These are phyloP conservation scores for Dicycla oo DNA, from an alignment of 2,888 invertebrate genomes.

Conservation along the genomic window DNA sequence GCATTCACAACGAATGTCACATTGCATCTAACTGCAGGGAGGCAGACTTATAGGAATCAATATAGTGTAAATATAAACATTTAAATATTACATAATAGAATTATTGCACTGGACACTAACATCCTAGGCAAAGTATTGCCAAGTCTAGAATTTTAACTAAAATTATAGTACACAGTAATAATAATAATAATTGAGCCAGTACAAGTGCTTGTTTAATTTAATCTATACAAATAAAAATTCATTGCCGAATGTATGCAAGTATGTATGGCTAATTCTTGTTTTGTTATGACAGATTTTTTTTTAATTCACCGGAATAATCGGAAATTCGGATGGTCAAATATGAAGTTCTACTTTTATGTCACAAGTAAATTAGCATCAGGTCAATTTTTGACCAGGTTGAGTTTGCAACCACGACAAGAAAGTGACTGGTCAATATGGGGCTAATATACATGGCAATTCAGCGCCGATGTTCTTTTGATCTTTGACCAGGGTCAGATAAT, in stretches of 20 bases:
- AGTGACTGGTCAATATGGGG: not conserved
- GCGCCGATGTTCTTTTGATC: too few relatives aligned
- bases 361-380: not conserved
- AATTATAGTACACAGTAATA: conserved; percentile 31
- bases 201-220: conserved; percentile 40
- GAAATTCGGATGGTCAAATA: too few relatives aligned
- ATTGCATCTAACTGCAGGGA: conserved; percentile 24
- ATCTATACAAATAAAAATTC: too few relatives aligned
- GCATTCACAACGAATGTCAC: conserved; percentile 21
- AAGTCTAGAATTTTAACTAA: conserved; percentile 39
- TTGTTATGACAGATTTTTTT: too few relatives aligned
- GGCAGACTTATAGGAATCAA: conserved; percentile 38
- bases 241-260: too few relatives aligned
- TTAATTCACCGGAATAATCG: too few relatives aligned
- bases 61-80: conserved; percentile 34
- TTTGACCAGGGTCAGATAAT: not conserved
- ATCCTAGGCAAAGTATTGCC: conserved; percentile 46
- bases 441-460: too few relatives aligned
- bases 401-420: not conserved
- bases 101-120: conserved; percentile 63
- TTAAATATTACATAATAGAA: conserved; percentile 39
- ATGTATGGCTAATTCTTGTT: too few relatives aligned
- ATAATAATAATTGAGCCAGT: conserved; percentile 55
- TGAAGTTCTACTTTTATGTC: conserved; percentile 20
- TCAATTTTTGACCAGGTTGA: not conserved